Percentiles rank a stretch among this genome's conserved stretches.
Conservation (phyloP, 2,888 invertebrate genomes). For the Eristalis tenax region DNA sequence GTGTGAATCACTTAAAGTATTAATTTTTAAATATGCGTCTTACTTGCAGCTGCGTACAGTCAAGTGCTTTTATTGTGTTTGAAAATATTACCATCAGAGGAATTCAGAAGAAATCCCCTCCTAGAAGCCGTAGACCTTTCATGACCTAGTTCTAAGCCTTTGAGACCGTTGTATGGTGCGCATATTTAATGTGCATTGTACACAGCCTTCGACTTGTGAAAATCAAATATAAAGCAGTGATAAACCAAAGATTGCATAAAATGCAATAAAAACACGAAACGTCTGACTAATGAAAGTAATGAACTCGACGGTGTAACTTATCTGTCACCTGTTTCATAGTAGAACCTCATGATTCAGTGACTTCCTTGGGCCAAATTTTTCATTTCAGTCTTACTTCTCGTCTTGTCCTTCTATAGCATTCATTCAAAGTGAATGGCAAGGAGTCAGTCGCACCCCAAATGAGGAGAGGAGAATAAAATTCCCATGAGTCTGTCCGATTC, state of each 20-base stretch:
- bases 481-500: constrained; percentile 66
- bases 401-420: not conserved
- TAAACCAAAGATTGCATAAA: not conserved
- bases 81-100: too few species aligned
- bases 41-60: too few species aligned
- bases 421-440: constrained; percentile 21
- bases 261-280: constrained; percentile 12
- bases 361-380: constrained; percentile 47
- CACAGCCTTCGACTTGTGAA: not conserved
- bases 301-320: constrained; percentile 37
- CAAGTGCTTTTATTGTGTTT: too few species aligned
- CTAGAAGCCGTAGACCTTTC: too few species aligned
- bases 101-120: too few species aligned
- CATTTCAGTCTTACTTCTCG: constrained; percentile 30
- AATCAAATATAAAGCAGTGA: constrained; percentile 7
- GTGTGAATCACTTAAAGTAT: too few species aligned
- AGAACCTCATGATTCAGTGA: constrained; percentile 43
- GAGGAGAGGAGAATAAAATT: constrained; percentile 39
- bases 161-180: too few species aligned
- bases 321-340: constrained; percentile 9
- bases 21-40: too few species aligned
- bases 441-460: not conserved
- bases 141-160: too few species aligned
- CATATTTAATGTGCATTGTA: not conserved
- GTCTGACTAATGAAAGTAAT: constrained; percentile 49